These are phyloP conservation scores for Spinus pinus DNA, from an alignment of 2,797 vertebrate species.

Conservation along the genomic window DNA sequence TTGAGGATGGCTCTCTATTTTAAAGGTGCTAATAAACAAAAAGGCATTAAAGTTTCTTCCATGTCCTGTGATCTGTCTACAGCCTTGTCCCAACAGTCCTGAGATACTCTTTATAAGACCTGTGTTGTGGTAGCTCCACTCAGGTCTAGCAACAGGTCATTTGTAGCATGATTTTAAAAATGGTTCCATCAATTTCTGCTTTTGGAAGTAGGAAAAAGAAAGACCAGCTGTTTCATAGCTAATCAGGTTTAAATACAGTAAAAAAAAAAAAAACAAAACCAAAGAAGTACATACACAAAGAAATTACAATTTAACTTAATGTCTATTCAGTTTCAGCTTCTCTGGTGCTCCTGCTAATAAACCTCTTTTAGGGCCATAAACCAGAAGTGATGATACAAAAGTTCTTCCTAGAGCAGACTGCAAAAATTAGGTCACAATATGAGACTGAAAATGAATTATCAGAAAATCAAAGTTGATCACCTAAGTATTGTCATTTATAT, in stretches of 20 bases:
- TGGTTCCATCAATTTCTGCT: not conserved
- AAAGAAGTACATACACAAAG: not conserved
- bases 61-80: not conserved
- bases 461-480: not conserved
- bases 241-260: not conserved
- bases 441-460: not conserved
- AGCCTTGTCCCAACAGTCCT: not conserved
- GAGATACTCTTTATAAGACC: not conserved
- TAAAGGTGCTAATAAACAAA: not conserved
- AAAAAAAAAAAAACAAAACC: not conserved
- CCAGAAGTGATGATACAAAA: not conserved
- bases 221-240: not conserved
- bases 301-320: not conserved
- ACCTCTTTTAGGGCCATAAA: not conserved
- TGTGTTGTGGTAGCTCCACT: not conserved
- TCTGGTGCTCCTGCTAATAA: not conserved
- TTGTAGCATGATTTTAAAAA: not conserved
- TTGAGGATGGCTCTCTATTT: not conserved
- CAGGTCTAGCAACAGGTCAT: not conserved
- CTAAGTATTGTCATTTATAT: not conserved
- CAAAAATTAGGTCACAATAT: not conserved
- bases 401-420: not conserved
- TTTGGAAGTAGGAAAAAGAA: not conserved
- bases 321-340: not conserved
- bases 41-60: not conserved